Percentiles rank a stretch among this genome's conserved stretches.
phyloP scores from a whole-genome alignment of 2,888 invertebrate genomes.

The Mayetiola destructor region DNA sequence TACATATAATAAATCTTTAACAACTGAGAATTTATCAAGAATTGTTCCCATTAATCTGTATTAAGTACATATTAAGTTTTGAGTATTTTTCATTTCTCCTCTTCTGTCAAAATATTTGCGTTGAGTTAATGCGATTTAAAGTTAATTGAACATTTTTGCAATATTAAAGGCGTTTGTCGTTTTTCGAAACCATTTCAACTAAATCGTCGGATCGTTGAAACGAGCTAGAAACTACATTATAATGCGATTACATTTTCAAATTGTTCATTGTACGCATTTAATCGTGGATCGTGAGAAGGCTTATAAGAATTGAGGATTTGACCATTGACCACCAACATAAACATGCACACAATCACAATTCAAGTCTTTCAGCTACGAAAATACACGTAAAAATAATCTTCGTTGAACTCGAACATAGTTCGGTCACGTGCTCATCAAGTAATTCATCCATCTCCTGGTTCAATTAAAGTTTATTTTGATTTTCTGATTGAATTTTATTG shows the following conservation, averaged over 20 bases:
- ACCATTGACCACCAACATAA: too few species aligned
- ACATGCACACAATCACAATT: too few species aligned
- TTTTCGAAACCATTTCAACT: neutral
- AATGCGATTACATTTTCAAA: constrained; percentile 9
- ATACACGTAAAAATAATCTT: neutral
- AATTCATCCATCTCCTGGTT: neutral
- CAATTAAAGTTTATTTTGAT: neutral
- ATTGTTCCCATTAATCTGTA: neutral
- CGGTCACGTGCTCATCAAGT: neutral
- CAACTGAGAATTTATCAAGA: too few species aligned
- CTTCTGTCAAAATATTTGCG: constrained; percentile 2
- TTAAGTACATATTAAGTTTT: too few species aligned
- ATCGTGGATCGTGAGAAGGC: too few species aligned
- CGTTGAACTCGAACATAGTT: neutral
- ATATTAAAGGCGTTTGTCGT: too few species aligned
- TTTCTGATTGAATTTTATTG: constrained; percentile 1
- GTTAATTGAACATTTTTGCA: neutral
- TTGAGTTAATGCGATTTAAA: neutral
- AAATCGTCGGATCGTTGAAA: neutral
- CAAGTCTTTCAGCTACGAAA: too few species aligned
- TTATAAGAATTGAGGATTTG: too few species aligned
- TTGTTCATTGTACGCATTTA: too few species aligned
- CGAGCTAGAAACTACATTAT: too few species aligned
- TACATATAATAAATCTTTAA: neutral
- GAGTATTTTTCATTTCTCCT: neutral